phyloP scores from a whole-genome alignment of 2,888 invertebrate genomes.

The Lasioglossum figueresi region DNA sequence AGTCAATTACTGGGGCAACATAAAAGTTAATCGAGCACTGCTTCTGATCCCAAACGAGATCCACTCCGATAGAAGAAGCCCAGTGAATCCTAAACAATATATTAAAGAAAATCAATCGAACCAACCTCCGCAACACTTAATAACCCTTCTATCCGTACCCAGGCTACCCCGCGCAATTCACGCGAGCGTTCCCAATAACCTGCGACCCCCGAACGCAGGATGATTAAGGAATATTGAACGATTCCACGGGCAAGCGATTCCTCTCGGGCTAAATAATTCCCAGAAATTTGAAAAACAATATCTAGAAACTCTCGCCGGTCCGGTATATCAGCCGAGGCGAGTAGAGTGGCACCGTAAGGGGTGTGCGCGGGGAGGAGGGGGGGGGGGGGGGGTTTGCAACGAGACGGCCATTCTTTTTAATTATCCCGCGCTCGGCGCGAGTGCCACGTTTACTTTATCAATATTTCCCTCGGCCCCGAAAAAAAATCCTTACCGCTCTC shows the following conservation, averaged over 20 bases:
- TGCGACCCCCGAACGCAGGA: not conserved
- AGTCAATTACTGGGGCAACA: not conserved
- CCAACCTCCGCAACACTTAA: conserved; percentile 4
- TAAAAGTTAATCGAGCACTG: not conserved
- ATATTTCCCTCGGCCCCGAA: conserved; percentile 38
- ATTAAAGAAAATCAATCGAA: not conserved
- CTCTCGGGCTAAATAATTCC: conserved; percentile 4
- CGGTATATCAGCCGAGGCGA: not conserved
- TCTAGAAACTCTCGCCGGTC: not conserved
- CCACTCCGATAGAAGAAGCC: not conserved
- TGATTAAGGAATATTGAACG: conserved; percentile 3
- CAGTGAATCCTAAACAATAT: not conserved
- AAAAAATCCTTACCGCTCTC: conserved; percentile 44
- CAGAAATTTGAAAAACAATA: conserved; percentile 8
- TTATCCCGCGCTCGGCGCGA: conserved; percentile 36
- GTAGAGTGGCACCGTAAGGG: not conserved
- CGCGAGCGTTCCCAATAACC: conserved; percentile 5
- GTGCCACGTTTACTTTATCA: conserved; percentile 50
- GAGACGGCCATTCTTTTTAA: conserved; percentile 32
- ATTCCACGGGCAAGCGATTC: conserved; percentile 1
- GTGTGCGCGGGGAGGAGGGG: too few species aligned
- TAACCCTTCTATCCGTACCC: not conserved
- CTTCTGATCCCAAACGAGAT: not conserved
- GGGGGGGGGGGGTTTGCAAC: not conserved
- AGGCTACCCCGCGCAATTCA: not conserved